Evolutionary conservation across 1,140 invertebrate genomes (phyloP), one percentile per base, ranked within the genome.

Genomic region (Pinna nobilis): DNA sequence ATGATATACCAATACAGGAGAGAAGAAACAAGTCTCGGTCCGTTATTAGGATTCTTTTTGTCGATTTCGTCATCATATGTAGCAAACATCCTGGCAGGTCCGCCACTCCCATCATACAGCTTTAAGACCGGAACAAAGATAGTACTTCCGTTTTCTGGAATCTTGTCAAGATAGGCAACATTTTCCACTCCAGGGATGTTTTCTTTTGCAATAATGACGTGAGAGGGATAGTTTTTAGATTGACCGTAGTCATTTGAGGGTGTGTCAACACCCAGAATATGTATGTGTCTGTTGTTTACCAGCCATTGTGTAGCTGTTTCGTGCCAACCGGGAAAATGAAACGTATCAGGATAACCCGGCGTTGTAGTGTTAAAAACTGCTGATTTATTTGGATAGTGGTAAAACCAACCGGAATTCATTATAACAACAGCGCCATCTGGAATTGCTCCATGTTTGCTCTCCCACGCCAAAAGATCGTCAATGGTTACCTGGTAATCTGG

Each of bases 251-350:
- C 93, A 15, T 92, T 82, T 6, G 91, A 92, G 0, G 92, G 88
- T 0, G 91, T 91, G 80, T 94, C 93, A 0, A 93, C 90, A 0
- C 92, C 93, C 0, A 94, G n/a, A 9, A 61, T 66, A 28, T 92
- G 88, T 57, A 94, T 88, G 63, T 91, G 90, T n/a, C 89, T 87
- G 33, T 91, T 85, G 18, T 90, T 87, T 0, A 90, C 90, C 53
- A 94, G 88, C 90, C 91, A 93, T 61, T 90, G 79, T 0, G 92
- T 92, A 28, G 92, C 91, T 32, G 91, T 90, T 61, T 84, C 84
- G 59, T 90, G 90, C n/a, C 93, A 80, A 41, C 92, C 92, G 88
- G 89, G 80, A 59, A 74, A 80, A 33, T 77, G 74, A 23, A 74
- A 74, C 1, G 70, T 41, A 2, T 33, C 32, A 3, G 49, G 11